Evolutionary conservation across 2,113 vertebrate genomes (phyloP).

Genomic region (Lycaon pictus): DNA sequence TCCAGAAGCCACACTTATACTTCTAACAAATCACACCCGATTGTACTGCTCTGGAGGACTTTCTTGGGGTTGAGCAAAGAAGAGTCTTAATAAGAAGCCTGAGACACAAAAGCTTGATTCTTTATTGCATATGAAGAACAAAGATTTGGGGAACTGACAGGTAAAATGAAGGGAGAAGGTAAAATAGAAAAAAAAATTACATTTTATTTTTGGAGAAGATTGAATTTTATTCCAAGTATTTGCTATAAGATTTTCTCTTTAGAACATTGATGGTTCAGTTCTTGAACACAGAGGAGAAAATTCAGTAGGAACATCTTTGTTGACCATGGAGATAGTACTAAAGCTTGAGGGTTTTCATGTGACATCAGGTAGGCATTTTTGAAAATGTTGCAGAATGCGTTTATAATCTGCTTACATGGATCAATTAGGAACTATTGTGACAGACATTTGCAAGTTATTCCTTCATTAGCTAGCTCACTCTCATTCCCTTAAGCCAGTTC

Average conservation of each 20-base stretch:
- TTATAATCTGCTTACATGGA: neutral
- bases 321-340: neutral
- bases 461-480: neutral
- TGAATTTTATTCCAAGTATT: constrained; percentile 56
- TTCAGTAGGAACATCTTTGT: neutral
- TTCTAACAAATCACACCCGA: constrained; percentile 66
- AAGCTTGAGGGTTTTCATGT: constrained; percentile 1
- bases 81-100: constrained; percentile 38
- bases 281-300: constrained; percentile 35
- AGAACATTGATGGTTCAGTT: neutral
- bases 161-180: constrained; percentile 51
- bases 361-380: neutral
- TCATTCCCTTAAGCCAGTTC: neutral
- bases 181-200: neutral
- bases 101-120: constrained; percentile 45
- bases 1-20: constrained; percentile 53
- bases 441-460: neutral
- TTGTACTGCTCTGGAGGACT: constrained; percentile 2
- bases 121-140: constrained; percentile 23
- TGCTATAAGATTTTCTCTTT: constrained; percentile 36
- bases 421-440: neutral
- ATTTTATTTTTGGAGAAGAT: constrained; percentile 57
- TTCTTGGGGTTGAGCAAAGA: neutral
- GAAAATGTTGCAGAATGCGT: neutral
- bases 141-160: constrained; percentile 35